Conservation (phyloP, 2,113 vertebrate species). For the Nettapus auritus region DNA sequence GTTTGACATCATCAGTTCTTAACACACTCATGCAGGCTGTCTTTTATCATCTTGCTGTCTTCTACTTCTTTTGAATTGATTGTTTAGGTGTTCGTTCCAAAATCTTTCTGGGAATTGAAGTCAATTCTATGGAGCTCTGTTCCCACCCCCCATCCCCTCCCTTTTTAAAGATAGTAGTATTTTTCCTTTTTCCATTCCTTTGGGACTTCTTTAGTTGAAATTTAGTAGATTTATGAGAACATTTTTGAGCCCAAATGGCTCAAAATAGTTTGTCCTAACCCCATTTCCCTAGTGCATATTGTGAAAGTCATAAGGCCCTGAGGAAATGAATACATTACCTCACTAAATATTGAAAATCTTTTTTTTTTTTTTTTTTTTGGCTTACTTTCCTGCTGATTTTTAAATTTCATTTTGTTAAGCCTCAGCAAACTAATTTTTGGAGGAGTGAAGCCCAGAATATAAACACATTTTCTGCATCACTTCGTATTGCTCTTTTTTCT, state of each 20-base stretch:
- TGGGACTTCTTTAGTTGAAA: not conserved
- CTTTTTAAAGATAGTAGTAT: not conserved
- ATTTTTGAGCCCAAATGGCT: not conserved
- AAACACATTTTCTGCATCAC: not conserved
- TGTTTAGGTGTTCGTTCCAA: slow-evolving; percentile 16
- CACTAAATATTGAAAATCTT: slow-evolving; percentile 10
- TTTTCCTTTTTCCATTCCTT: not conserved
- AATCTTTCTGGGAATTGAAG: slow-evolving; percentile 42
- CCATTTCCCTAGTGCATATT: not conserved
- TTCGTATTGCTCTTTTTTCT: not conserved
- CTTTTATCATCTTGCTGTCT: slow-evolving; percentile 32
- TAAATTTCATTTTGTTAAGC: slow-evolving; percentile 41
- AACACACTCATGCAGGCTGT: not conserved
- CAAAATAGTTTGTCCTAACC: not conserved
- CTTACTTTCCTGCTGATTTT: slow-evolving; percentile 25
- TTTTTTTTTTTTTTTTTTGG: not conserved
- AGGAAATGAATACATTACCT: slow-evolving; percentile 3
- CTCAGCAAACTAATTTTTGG: slow-evolving; percentile 1
- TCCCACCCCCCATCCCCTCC: fast-evolving
- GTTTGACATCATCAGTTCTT: slow-evolving; percentile 46
- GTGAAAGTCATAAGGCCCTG: not conserved
- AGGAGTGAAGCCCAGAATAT: not conserved
- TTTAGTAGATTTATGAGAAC: not conserved
- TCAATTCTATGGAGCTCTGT: not conserved
- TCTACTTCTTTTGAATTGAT: slow-evolving; percentile 34